Percentiles rank a stretch among this genome's conserved stretches.
Conservation (phyloP, 2,888 invertebrate genomes). For the Chymomyza fuscimana region DNA sequence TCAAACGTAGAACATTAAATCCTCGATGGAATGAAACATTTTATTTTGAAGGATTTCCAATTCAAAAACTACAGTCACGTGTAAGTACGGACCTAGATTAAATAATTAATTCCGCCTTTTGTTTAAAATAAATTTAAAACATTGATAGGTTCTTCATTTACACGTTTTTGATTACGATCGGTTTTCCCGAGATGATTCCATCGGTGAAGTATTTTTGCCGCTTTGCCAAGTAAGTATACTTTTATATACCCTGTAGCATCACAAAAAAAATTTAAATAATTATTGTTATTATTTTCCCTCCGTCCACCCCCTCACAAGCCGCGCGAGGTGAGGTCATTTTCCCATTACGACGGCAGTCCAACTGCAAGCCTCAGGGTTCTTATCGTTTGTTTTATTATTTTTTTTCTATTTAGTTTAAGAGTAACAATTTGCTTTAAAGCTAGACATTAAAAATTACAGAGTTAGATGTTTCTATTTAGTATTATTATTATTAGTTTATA, state of each 20-base stretch:
- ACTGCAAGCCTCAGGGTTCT: too few species aligned
- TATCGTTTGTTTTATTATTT: too few species aligned
- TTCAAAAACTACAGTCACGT: constrained; percentile 94
- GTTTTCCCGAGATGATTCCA: constrained; percentile 95
- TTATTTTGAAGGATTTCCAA: constrained; percentile 96
- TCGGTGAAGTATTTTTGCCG: constrained; percentile 95
- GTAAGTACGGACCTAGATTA: constrained; percentile 78
- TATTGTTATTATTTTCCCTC: not conserved
- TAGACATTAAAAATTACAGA: too few species aligned
- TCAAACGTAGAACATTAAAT: constrained; percentile 93
- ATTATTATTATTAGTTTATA: too few species aligned
- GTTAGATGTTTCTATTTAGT: too few species aligned
- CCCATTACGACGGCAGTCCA: too few species aligned
- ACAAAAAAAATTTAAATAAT: not conserved
- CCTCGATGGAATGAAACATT: constrained; percentile 97
- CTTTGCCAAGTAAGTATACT: constrained; percentile 88
- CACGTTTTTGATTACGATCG: constrained; percentile 97
- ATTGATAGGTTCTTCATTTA: constrained; percentile 86
- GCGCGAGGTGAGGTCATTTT: too few species aligned
- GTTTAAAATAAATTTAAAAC: not conserved
- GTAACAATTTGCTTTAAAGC: too few species aligned
- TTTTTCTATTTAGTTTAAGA: too few species aligned
- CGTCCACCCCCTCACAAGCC: too few species aligned
- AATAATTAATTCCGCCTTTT: not conserved
- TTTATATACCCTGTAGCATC: not conserved